Base-by-base conservation (phyloP, 2,888 invertebrate genomes). In the Megamerina dolium region DNA sequence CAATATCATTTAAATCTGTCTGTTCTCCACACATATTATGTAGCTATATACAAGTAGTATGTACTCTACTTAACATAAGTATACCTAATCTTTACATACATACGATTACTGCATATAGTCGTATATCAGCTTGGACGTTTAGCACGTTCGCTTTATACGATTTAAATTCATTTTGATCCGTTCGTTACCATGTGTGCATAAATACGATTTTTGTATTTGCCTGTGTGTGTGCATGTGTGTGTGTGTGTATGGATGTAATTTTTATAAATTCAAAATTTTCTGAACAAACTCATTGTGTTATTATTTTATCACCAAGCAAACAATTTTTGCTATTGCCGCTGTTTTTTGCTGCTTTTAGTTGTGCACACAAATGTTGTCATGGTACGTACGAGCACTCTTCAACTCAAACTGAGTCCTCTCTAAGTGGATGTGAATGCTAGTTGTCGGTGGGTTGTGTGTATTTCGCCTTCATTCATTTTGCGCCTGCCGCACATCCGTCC, bases 261-360 rank as follows among this genome's bases (percentile, higher is more conserved):
- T 27, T 36, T 31, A 62, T 43, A 23, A 38, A 43, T 38, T 38
- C 27, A 31, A 31, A 33, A 43, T 34, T 38, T 33, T 43, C 19
- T 31, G 29, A 18, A 27, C 38, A 27, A 38, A 19, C 19, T 16
- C 38, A 27, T 30, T 19, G 18, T 31, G 44, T 39, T 44, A 44
- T 34, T 34, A 44, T 29, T 38, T 38, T 43, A 43, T 43, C 38
- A 38, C 43, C 32, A 43, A 35, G 23, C 4, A 14, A 44, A 62
- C 51, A 59, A 61, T 60, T 60, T 56, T 59, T 57, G 54, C 54
- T 60, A 57, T 55, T 58, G 60, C 58, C 57, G 58, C 31, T 61
- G n/a, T n/a, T n/a, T n/a, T n/a, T n/a, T n/a, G n/a, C n/a, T n/a
- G n/a, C n/a, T n/a, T n/a, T n/a, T n/a, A n/a, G n/a, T n/a, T n/a